Base-by-base conservation (phyloP, 2,888 invertebrate genomes). In the Hydrotaea diabolus region DNA sequence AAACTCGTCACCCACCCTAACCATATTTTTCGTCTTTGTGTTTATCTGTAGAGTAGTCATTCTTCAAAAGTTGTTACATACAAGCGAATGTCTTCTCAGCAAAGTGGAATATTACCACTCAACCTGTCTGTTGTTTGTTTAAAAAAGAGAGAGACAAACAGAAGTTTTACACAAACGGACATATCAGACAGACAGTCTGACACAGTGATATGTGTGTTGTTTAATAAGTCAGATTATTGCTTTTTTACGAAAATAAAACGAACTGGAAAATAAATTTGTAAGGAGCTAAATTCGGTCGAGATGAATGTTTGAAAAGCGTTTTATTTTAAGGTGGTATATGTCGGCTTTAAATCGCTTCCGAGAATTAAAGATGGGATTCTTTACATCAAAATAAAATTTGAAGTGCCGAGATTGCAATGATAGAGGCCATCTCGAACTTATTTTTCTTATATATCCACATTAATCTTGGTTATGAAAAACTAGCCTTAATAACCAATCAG, bases 131-230 rank as follows among this genome's bases (percentile, higher is more conserved):
- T 21, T 39, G 43, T 69, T 46, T 46, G 17, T 46, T 69, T 69
- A 43, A 46, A 69, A 2, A n/a, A n/a, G n/a, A n/a, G n/a, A n/a
- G n/a, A 66, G 49, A 49, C 49, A 49, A n/a, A 49, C 49, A 49
- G n/a, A 23, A 23, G 26, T 26, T 26, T 8, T 15, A 2, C 23
- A 23, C 31, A 46, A 39, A 69, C 11, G 11, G 23, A 69, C 69
- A 23, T 46, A 46, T 46, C 69, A 23, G 23, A 46, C 69, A 21
- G 69, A 46, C 69, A 21, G 69, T 69, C 69, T 21, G 69, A 43
- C 46, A 69, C 46, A 69, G 43, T 69, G 43, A 46, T 66, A 66
- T 66, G 19, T 36, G n/a, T 66, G 36, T 66, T 43, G 8, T 43
- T 19, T 19, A 39, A 66, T 69, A 69, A 23, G 15, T 46, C 66